Evolutionary conservation across 2,888 invertebrate genomes (phyloP), one percentile per base, ranked within the genome.

Genomic region (Ophraella communa): DNA sequence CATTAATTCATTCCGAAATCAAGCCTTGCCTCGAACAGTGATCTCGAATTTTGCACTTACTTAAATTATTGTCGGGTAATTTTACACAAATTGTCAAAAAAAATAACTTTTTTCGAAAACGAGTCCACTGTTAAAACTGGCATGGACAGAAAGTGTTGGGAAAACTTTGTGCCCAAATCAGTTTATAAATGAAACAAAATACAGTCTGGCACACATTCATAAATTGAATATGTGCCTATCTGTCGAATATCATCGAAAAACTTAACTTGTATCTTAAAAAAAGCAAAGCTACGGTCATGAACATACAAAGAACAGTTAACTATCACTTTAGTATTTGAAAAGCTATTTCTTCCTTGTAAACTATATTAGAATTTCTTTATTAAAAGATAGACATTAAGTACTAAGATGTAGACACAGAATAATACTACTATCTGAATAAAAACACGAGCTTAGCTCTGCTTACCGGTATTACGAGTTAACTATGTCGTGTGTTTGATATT

Each of bases 121-220:
- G 45, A 21, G 45, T 11, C 45, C 47, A 1, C 20, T 45, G 10
- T n/a, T 14, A 45, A 27, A 67, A 76, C 74, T 76, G 74, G 67
- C 59, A 53, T 72, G 70, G 78, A 76, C 78, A 78, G 73, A 80
- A 79, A 80, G 81, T 79, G 78, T 66, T 81, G 81, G 81, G 82
- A 82, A 81, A 81, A 79, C 80, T 80, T 79, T 80, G 74, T 80
- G 80, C 73, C 78, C 74, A 72, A 69, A 68, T 71, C 74, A 76
- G 76, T 73, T 72, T 63, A 47, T 1, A 5, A 39, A 52, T n/a
- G 47, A 51, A 30, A 58, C 17, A 45, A 55, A 42, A 14, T 33
- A 62, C 66, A 66, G 65, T 39, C 21, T 52, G 62, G 35, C 64
- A 69, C 44, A 49, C 49, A 65, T 65, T 65, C 51, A n/a, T 21